Conservation (phyloP, 2,113 vertebrate species). For the Andinoacara biseriatus region DNA sequence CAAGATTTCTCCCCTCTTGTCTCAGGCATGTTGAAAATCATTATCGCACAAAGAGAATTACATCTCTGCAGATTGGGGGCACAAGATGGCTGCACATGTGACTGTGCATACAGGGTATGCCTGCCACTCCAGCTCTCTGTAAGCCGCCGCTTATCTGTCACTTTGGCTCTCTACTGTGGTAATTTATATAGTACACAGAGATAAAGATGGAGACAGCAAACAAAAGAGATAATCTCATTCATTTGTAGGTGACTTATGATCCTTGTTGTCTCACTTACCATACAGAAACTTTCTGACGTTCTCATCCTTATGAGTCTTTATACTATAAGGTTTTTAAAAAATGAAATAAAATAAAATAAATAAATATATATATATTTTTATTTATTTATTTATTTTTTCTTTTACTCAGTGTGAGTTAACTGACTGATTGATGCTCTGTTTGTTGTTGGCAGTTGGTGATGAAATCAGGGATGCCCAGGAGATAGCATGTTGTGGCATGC, state of each 20-base stretch:
- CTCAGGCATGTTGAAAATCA: constrained; percentile 55
- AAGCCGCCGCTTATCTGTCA: constrained; percentile 47
- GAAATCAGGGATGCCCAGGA: constrained; percentile 42
- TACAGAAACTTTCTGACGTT: constrained; percentile 15
- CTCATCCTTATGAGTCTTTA: constrained; percentile 24
- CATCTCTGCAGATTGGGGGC: constrained; percentile 61
- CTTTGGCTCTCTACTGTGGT: constrained; percentile 35
- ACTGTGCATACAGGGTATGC: constrained; percentile 46
- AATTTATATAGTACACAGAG: constrained; percentile 25
- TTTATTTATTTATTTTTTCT: background rate
- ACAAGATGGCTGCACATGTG: constrained; percentile 67
- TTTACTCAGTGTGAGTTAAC: background rate
- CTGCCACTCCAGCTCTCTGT: constrained; percentile 52
- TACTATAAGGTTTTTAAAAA: background rate
- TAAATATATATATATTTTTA: too few species aligned
- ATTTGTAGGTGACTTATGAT: constrained; percentile 38
- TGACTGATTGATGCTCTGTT: constrained; percentile 22
- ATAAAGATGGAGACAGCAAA: constrained; percentile 17
- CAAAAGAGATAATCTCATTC: constrained; percentile 51
- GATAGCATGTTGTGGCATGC: constrained; percentile 73
- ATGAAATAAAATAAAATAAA: too few species aligned
- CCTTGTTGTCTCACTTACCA: constrained; percentile 18
- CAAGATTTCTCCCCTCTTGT: constrained; percentile 36
- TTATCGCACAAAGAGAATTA: constrained; percentile 63
- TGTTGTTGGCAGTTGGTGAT: constrained; percentile 43